A percentile compares a stretch with the other conserved stretches of the same genome.
Evolutionary conservation across 37 sponge, comb jelly and placozoan genomes (phyloP).

Genomic region (Aphrocallistes beatrix): DNA sequence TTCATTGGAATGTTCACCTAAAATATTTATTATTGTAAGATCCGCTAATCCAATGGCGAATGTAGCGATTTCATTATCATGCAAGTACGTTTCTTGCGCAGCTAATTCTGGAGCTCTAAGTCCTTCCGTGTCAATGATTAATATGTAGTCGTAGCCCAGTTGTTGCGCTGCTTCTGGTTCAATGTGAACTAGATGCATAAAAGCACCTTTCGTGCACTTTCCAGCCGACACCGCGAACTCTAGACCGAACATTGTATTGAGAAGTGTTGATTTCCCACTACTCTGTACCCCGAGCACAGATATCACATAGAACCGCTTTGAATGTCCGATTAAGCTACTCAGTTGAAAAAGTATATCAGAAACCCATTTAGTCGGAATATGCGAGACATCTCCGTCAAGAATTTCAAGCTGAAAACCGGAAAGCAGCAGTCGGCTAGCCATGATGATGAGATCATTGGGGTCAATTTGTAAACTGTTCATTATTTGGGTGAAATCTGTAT

Average conservation of each 20-base stretch:
- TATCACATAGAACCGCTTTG: neutral
- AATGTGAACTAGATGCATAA: neutral
- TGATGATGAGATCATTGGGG: neutral
- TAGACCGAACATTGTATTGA: neutral
- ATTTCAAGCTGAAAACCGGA: neutral
- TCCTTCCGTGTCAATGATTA: neutral
- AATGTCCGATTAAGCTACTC: neutral
- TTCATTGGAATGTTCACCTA: neutral
- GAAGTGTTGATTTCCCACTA: constrained; percentile 1
- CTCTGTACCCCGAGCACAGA: neutral
- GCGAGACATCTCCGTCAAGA: neutral
- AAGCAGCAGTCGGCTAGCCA: neutral
- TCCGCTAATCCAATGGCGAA: neutral
- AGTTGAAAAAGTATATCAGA: neutral
- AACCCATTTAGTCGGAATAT: neutral
- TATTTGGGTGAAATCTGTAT: no score
- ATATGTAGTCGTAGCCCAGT: neutral
- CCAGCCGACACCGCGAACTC: neutral
- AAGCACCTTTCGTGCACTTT: neutral
- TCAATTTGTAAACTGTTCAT: neutral
- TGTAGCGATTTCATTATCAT: constrained; percentile 17
- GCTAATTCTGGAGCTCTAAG: neutral
- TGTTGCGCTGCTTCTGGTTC: neutral
- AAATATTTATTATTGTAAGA: neutral
- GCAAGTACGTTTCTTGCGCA: neutral